Percentiles rank a stretch among this genome's conserved stretches.
phyloP scores from a whole-genome alignment of 2,113 vertebrate genomes.

The Telmatochromis sp. region DNA sequence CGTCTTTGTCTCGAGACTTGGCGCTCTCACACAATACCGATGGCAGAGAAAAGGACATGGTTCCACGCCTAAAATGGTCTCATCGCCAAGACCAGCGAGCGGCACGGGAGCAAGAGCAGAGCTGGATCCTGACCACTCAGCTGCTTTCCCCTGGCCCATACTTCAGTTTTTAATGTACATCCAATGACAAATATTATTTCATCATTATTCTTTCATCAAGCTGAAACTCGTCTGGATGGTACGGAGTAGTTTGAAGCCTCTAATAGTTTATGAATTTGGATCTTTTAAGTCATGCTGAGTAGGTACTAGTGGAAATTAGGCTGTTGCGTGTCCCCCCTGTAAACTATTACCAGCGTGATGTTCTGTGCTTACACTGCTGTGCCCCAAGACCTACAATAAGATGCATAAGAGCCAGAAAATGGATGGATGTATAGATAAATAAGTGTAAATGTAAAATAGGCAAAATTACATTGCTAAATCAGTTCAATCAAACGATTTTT shows the following conservation, averaged over 20 bases:
- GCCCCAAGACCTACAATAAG: rapidly evolving
- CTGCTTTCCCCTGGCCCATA: background rate
- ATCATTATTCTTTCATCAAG: background rate
- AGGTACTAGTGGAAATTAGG: background rate
- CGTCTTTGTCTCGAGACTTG: slow-evolving; percentile 39
- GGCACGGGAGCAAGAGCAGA: background rate
- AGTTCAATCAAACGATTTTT: background rate
- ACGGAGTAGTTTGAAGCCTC: background rate
- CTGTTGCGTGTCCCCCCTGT: background rate
- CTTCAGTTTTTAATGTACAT: background rate
- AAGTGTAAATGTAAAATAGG: background rate
- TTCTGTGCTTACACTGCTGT: background rate
- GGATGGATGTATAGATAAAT: background rate
- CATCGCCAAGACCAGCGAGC: slow-evolving; percentile 16
- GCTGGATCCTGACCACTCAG: background rate
- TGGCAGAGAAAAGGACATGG: slow-evolving; percentile 30
- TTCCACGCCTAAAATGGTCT: slow-evolving; percentile 62
- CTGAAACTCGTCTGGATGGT: background rate
- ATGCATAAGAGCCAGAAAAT: background rate
- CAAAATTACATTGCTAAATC: background rate
- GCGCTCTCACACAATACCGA: slow-evolving; percentile 28
- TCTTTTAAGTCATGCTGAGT: background rate
- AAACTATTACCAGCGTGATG: rapidly evolving
- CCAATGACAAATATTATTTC: background rate
- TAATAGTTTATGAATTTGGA: background rate